phyloP scores from a whole-genome alignment of 1,140 invertebrate genomes.

The Andricus grossulariae region DNA sequence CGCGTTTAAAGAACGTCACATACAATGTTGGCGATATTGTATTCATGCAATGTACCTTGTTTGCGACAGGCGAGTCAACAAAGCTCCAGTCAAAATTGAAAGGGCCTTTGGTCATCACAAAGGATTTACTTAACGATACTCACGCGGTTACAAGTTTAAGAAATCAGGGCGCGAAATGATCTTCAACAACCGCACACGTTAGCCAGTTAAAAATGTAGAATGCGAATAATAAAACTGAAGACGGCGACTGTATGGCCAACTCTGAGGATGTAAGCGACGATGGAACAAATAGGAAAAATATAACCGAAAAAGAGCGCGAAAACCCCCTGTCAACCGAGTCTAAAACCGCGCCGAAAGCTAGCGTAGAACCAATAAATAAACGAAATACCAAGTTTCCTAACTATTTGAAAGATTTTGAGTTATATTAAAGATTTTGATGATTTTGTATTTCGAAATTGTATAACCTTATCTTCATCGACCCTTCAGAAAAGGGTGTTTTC shows the following conservation, averaged over 20 bases:
- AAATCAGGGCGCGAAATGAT: neutral
- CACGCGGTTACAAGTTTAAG: neutral
- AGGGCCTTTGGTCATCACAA: neutral
- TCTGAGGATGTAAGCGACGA: too few species aligned
- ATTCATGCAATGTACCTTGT: neutral
- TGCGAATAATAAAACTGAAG: neutral
- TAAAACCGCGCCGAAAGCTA: too few species aligned
- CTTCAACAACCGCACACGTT: neutral
- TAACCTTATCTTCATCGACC: too few species aligned
- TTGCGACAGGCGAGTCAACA: neutral
- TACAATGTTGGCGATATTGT: neutral
- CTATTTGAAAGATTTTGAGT: too few species aligned
- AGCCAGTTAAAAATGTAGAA: neutral
- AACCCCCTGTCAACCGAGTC: too few species aligned
- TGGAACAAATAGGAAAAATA: too few species aligned
- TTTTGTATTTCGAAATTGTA: too few species aligned
- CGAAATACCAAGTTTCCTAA: too few species aligned
- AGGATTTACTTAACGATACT: neutral
- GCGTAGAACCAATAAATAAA: too few species aligned
- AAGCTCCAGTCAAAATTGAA: neutral
- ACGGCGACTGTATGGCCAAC: neutral
- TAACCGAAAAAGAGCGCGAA: too few species aligned
- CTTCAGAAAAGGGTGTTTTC: too few species aligned
- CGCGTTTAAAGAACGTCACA: neutral
- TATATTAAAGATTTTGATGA: too few species aligned